These are phyloP conservation scores for Gila robusta DNA, from an alignment of 2,797 vertebrate genomes.

Conservation along the genomic window DNA sequence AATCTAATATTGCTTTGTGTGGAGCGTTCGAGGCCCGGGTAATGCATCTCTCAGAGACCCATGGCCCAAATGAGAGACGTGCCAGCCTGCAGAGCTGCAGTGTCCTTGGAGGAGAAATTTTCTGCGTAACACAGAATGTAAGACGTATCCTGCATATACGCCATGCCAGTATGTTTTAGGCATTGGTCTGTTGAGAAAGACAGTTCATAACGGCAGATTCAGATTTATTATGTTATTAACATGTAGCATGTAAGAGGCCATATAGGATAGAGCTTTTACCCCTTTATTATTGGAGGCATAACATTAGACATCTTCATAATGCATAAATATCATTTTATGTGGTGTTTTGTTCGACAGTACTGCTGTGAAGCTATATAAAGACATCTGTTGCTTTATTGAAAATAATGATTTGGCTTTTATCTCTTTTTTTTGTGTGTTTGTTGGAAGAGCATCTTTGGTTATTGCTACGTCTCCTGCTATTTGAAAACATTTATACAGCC, in stretches of 20 bases:
- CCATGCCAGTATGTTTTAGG: conserved; percentile 15
- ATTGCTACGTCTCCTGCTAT: background rate
- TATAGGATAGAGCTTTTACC: conserved; percentile 5
- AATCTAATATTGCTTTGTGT: conserved; percentile 57
- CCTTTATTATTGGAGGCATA: background rate
- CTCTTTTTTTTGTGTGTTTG: conserved; percentile 13
- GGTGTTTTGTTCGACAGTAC: background rate
- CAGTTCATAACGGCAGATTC: conserved; percentile 30
- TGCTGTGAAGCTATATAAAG: conserved; percentile 9
- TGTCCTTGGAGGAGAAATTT: conserved; percentile 66
- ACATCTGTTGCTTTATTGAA: conserved; percentile 11
- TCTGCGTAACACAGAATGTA: conserved; percentile 18
- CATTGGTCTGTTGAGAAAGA: conserved; percentile 32
- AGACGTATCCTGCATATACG: background rate
- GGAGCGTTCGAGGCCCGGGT: conserved; percentile 38
- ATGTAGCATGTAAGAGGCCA: conserved; percentile 8
- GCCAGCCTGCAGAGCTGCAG: conserved; percentile 57
- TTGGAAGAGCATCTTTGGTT: conserved; percentile 2
- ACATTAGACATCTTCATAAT: conserved; percentile 13
- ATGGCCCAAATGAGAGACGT: conserved; percentile 56
- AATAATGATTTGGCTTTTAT: background rate
- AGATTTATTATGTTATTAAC: conserved; percentile 41
- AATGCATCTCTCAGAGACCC: conserved; percentile 58
- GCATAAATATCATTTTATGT: conserved; percentile 7
- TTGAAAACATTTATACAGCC: background rate